Conservation (phyloP, 2,113 vertebrate species). For the Trematocara unimaculatum region DNA sequence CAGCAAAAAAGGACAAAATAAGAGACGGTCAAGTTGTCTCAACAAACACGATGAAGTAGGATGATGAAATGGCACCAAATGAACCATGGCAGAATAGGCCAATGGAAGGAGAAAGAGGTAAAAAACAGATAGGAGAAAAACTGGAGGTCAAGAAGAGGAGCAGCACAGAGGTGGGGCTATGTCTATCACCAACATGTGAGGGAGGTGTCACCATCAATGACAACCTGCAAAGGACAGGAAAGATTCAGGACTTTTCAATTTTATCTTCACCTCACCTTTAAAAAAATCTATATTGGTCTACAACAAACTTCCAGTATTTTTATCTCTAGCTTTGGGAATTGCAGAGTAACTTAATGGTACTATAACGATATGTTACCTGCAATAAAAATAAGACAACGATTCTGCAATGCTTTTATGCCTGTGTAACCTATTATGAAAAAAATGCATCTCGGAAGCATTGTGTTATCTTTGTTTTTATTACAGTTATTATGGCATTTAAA, state of each 20-base stretch:
- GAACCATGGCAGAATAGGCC: neutral
- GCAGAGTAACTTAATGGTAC: neutral
- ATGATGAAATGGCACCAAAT: conserved; percentile 4
- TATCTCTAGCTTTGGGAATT: neutral
- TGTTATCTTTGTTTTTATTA: neutral
- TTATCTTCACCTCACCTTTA: neutral
- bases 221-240: conserved; percentile 13
- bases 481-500: neutral
- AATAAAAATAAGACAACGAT: neutral
- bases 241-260: conserved; percentile 8
- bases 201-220: neutral
- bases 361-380: neutral
- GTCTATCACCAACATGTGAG: conserved; percentile 3
- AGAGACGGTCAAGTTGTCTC: neutral
- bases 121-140: conserved; percentile 5
- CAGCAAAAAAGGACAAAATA: neutral
- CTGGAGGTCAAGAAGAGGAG: neutral
- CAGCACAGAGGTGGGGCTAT: conserved; percentile 3
- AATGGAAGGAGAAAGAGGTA: neutral
- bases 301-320: neutral
- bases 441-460: neutral
- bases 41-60: neutral
- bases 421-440: neutral
- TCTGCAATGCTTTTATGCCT: neutral
- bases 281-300: neutral